Conservation (phyloP, 1,140 invertebrate genomes). For the Dendroctonus valens region DNA sequence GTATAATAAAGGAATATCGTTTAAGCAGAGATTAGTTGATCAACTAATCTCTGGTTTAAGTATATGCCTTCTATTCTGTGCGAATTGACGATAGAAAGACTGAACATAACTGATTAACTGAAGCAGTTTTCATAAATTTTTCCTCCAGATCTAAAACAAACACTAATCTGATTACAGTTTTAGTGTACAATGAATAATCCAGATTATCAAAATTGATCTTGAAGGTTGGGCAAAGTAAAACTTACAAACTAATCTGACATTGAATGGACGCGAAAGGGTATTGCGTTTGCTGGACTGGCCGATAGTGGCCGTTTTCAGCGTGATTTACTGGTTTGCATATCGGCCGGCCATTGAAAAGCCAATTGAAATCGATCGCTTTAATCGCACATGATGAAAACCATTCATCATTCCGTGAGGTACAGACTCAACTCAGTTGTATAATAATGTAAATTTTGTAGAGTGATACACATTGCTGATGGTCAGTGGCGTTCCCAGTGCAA, state of each 20-base stretch:
- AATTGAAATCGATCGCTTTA: constrained; percentile 50
- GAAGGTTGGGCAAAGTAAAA: not conserved
- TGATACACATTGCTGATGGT: not conserved
- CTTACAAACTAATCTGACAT: constrained; percentile 38
- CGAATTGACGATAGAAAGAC: no score
- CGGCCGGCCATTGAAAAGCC: constrained; percentile 49
- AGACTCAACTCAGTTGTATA: not conserved
- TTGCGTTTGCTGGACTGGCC: constrained; percentile 43
- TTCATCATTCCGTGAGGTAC: constrained; percentile 42
- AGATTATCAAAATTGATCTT: not conserved
- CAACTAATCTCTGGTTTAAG: no score
- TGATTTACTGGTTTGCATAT: constrained; percentile 49
- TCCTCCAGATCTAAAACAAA: no score
- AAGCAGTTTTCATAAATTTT: no score
- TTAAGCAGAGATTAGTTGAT: no score
- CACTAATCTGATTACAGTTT: not conserved
- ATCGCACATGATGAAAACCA: constrained; percentile 52
- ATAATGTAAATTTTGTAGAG: not conserved
- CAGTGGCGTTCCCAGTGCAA: no score
- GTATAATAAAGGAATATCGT: no score
- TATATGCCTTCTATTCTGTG: no score
- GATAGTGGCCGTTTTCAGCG: constrained; percentile 42
- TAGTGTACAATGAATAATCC: not conserved
- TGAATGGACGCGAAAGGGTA: constrained; percentile 40
- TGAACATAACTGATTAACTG: no score